These are phyloP conservation scores for Drosophila sucinea DNA, from an alignment of 1,140 invertebrate species.

Conservation along the genomic window DNA sequence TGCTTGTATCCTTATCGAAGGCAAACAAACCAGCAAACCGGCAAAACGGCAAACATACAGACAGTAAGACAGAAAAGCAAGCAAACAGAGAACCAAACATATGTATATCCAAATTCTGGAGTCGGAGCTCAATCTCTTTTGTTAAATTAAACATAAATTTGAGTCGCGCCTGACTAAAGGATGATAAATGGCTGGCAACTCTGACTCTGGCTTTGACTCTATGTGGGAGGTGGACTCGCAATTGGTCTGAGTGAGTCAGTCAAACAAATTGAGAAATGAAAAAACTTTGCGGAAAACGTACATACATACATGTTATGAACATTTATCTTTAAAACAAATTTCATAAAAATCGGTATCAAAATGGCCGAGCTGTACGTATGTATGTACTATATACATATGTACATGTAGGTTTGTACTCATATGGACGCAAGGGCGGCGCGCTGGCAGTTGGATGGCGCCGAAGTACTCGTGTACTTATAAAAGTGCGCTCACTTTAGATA, in stretches of 20 bases:
- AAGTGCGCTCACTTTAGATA: too few species aligned
- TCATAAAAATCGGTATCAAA: too few species aligned
- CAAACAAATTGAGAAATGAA: slow-evolving; percentile 44
- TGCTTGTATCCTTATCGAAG: slow-evolving; percentile 12
- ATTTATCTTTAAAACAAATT: too few species aligned
- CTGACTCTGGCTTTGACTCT: slow-evolving; percentile 34
- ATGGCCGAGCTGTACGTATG: too few species aligned
- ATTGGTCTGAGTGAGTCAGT: slow-evolving; percentile 20
- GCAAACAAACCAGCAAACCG: slow-evolving; percentile 2
- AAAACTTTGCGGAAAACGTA: not conserved
- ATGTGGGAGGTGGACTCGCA: not conserved
- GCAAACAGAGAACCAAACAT: slow-evolving; percentile 3
- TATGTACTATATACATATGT: too few species aligned
- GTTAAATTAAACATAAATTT: slow-evolving; percentile 58
- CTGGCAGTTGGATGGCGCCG: too few species aligned
- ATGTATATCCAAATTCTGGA: not conserved
- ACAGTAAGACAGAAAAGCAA: not conserved
- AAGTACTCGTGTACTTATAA: too few species aligned
- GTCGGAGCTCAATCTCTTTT: slow-evolving; percentile 16
- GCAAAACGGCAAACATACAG: not conserved
- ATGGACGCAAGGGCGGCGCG: too few species aligned
- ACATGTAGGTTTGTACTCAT: too few species aligned
- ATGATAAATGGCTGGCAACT: slow-evolving; percentile 53
- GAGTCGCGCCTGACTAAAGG: slow-evolving; percentile 50
- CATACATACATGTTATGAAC: not conserved